Base-by-base conservation (phyloP, 2,113 vertebrate genomes). In the Peromyscus polionotus region DNA sequence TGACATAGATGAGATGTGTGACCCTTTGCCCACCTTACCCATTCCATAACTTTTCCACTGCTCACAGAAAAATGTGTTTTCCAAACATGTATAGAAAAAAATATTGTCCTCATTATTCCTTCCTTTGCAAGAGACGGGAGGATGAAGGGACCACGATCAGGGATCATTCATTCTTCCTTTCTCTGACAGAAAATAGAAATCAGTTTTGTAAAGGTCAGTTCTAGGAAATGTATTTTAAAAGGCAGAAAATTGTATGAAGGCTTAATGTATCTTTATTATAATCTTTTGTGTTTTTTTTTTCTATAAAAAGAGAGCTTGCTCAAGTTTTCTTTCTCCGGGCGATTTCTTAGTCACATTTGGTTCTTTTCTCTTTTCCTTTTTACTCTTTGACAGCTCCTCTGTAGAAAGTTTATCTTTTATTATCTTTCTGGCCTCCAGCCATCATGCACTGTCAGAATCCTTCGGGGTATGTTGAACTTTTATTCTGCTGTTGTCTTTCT, bases 321-420 rank as follows among this genome's bases (percentile, higher is more conserved):
- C 61, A 97, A 70, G 80, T 92, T 96, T 94, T 88, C 51, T 95
- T 95, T 95, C 94, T 93, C 17, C 17, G 61, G 33, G 87, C 70
- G 85, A 57, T 95, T 93, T 96, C 91, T 85, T 90, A 86, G 91
- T 76, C 79, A 63, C 17, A 67, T 96, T 91, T 94, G 83, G 28
- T 77, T 95, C 83, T 75, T 94, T 36, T n/a, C 81, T 12, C 5
- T 75, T 90, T 97, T 95, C 31, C 36, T 94, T 92, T 91, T 63
- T 51, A 31, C 36, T 83, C 87, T 97, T 95, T 97, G 94, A 97
- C 2, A 51, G 73, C 36, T 63, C 65, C 96, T 97, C 91, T 96
- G 42, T 85, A 94, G 93, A 94, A 90, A 98, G 96, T 96, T 98
- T 98, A 97, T 97, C 94, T 97, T 98, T 98, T 97, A 98, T 96